Conservation (phyloP, 2,888 invertebrate genomes). For the Heliconius ismenius region DNA sequence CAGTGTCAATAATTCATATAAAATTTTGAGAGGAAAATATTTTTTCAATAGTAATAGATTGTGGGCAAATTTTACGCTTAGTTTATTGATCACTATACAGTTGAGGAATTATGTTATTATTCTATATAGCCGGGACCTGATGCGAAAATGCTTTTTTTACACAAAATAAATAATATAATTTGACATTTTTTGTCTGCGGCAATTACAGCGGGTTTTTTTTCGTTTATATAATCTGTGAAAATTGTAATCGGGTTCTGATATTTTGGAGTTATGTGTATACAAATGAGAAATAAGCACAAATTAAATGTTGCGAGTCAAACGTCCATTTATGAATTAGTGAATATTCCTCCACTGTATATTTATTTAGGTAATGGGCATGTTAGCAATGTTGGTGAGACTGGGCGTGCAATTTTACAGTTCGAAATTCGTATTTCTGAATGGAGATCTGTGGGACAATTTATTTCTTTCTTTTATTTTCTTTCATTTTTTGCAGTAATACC, state of each 20-base stretch:
- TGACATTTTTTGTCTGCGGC: conserved; percentile 16
- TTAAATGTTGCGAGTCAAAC: conserved; percentile 56
- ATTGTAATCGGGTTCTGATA: conserved; percentile 36
- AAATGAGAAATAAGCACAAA: conserved; percentile 35
- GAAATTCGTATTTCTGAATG: background rate
- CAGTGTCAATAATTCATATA: conserved; percentile 41
- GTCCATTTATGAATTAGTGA: conserved; percentile 73
- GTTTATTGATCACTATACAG: conserved; percentile 65
- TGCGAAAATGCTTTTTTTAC: conserved; percentile 3
- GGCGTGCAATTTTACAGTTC: conserved; percentile 37
- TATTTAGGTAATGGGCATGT: conserved; percentile 66
- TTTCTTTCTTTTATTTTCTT: background rate
- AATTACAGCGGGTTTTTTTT: background rate
- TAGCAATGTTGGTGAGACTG: conserved; percentile 54
- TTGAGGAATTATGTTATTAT: conserved; percentile 59
- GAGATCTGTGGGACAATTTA: conserved; percentile 28
- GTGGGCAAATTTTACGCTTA: conserved; percentile 60
- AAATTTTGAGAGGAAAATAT: conserved; percentile 57
- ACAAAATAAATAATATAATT: background rate
- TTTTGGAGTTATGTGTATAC: conserved; percentile 34
- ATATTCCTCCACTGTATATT: conserved; percentile 78
- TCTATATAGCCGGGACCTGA: conserved; percentile 43
- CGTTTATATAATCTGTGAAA: conserved; percentile 3
- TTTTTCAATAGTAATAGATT: conserved; percentile 64
- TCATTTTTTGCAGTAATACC: background rate